Evolutionary conservation across 2,113 vertebrate species (phyloP).

Genomic region (Sylvilagus bachmani): DNA sequence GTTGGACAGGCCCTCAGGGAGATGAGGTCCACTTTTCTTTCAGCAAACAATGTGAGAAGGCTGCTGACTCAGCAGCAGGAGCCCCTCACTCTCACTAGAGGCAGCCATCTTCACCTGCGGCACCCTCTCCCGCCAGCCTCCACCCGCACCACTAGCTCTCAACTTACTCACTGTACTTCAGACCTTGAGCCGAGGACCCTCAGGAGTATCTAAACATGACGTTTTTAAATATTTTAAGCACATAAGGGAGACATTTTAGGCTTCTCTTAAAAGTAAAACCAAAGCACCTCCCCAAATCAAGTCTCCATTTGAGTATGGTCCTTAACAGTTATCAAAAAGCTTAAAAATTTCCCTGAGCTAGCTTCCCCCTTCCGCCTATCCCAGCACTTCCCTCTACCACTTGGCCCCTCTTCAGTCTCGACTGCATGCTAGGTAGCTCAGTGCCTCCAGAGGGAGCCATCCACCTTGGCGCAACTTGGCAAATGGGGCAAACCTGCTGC

Average conservation of each 20-base stretch:
- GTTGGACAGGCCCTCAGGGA: neutral
- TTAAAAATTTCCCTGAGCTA: neutral
- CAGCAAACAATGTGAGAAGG: neutral
- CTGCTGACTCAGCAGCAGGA: neutral
- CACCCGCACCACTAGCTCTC: neutral
- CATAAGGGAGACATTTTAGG: neutral
- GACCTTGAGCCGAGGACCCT: neutral
- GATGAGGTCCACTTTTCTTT: neutral
- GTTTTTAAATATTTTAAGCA: conserved; percentile 5
- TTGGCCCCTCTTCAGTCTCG: neutral
- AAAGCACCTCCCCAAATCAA: neutral
- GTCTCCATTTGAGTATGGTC: neutral
- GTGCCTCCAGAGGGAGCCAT: neutral
- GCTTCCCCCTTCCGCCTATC: too few relatives aligned
- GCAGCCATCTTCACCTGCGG: too few relatives aligned
- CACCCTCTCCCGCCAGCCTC: neutral
- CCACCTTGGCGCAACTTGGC: neutral
- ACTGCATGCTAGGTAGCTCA: neutral
- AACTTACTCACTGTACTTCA: neutral
- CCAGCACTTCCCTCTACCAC: too few relatives aligned
- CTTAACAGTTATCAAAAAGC: neutral
- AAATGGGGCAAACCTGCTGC: neutral
- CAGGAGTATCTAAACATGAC: neutral
- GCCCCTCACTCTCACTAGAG: neutral
- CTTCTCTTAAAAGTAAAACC: conserved; percentile 23